A percentile compares a stretch with the other conserved stretches of the same genome.
Evolutionary conservation across 1,140 invertebrate genomes (phyloP).

Genomic region (Ceratosolen solmsi): DNA sequence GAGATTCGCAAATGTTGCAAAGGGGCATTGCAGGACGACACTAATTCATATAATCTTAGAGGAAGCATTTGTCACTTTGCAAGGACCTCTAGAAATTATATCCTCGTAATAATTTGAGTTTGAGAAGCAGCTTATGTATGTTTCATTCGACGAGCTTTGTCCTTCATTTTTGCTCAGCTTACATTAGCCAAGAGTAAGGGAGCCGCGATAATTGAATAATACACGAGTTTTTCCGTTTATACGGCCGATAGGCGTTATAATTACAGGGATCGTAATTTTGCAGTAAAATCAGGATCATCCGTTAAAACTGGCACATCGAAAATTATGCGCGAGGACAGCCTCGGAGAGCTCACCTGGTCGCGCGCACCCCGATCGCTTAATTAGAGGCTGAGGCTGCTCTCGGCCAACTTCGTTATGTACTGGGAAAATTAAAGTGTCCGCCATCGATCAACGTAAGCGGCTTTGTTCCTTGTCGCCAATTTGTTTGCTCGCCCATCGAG

Average conservation of each 20-base stretch:
- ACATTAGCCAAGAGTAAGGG: too few species aligned
- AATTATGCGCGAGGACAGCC: constrained; percentile 21
- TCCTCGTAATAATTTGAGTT: too few species aligned
- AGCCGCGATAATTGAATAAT: too few species aligned
- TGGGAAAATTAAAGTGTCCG: constrained; percentile 47
- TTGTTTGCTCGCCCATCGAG: constrained; percentile 27
- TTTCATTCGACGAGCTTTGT: too few species aligned
- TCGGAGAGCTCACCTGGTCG: background rate
- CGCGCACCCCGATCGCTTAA: constrained; percentile 20
- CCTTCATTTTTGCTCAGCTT: too few species aligned
- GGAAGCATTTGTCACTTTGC: too few species aligned
- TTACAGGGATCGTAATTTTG: constrained; percentile 39
- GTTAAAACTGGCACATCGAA: constrained; percentile 29
- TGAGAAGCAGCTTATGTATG: too few species aligned
- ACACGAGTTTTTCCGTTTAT: constrained; percentile 32
- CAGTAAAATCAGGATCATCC: constrained; percentile 44
- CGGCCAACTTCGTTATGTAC: constrained; percentile 29
- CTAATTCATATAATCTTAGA: too few species aligned
- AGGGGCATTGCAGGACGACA: too few species aligned
- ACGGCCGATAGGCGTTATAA: constrained; percentile 16
- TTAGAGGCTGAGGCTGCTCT: constrained; percentile 21
- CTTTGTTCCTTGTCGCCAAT: constrained; percentile 45
- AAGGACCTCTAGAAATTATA: too few species aligned
- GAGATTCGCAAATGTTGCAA: too few species aligned
- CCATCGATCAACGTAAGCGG: constrained; percentile 46